Evolutionary conservation across 2,113 vertebrate genomes (phyloP), one percentile per base, ranked within the genome.

Genomic region (Brachyhypopomus occidentalis): DNA sequence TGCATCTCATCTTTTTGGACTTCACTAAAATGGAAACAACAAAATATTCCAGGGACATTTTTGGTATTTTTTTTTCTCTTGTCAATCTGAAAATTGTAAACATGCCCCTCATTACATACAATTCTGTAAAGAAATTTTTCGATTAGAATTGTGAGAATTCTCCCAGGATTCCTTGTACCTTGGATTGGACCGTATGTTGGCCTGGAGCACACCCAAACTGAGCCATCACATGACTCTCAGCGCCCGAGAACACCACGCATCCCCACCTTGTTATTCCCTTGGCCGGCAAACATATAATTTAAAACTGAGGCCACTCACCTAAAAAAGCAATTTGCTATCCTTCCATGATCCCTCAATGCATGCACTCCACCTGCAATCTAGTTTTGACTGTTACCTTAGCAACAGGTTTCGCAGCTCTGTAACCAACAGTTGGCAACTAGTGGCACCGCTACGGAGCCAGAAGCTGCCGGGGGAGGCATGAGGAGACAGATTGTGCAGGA

Each of bases 341-440:
- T 88, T 84, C 80, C 83, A 60, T 86, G 79, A 84, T 83, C 64
- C 79, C 70, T 27, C 70, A 52, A 79, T 22, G 45, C 23, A 7
- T 23, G 56, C 64, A 34, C 55, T 52, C 41, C 76, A 75, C 71
- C 20, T 63, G 63, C 27, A 8, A 82, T 80, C 64, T 25, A 63
- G 84, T 77, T 81, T 30, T 71, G 84, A 81, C 84, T 58, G 88
- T 92, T 91, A 74, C 88, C 89, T 7, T 23, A 78, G 90, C 89
- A 91, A 92, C 90, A 86, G 83, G 77, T 84, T 86, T 74, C 77
- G 84, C 72, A 38, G 74, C 64, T 23, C 62, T 59, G 73, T 84
- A 85, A 74, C 79, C 77, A 84, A 58, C 82, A 88, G 72, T 75
- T 76, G 79, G 75, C 25, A 38, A 81, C 84, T 64, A 2, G 5